A percentile compares a stretch with the other conserved stretches of the same genome.
These are phyloP conservation scores for Tetrapedia diversipes DNA, from an alignment of 2,888 invertebrate genomes.

Conservation along the genomic window DNA sequence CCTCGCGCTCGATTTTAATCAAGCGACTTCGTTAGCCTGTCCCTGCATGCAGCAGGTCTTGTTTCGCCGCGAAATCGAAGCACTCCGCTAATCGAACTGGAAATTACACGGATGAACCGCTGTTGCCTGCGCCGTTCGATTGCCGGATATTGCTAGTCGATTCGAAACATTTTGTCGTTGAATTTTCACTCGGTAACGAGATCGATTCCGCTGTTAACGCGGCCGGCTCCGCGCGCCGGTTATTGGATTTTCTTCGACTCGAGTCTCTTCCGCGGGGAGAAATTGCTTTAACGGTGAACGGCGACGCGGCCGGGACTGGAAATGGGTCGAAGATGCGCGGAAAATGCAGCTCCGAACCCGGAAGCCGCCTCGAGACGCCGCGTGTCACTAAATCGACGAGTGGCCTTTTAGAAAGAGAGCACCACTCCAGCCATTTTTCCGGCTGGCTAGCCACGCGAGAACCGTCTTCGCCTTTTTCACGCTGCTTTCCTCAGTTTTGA, in stretches of 20 bases:
- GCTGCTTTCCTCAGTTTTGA: not conserved
- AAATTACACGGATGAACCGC: slow-evolving; percentile 64
- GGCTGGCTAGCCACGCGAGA: slow-evolving; percentile 29
- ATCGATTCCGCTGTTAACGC: not conserved
- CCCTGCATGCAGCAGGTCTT: no score
- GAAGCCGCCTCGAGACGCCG: not conserved
- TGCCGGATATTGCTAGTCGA: slow-evolving; percentile 66
- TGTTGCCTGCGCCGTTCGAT: slow-evolving; percentile 31
- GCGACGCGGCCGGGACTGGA: not conserved
- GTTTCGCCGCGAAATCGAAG: slow-evolving; percentile 35
- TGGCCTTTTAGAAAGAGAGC: slow-evolving; percentile 47
- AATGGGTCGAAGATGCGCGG: slow-evolving; percentile 16
- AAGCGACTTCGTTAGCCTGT: no score
- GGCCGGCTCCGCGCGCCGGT: not conserved
- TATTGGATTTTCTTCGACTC: not conserved
- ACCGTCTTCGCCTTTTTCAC: not conserved
- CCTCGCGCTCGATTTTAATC: slow-evolving; percentile 70
- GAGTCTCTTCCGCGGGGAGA: not conserved
- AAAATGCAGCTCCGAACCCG: not conserved
- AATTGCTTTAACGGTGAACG: no score
- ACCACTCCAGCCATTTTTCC: slow-evolving; percentile 46
- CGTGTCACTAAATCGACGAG: slow-evolving; percentile 49
- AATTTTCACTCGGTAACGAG: slow-evolving; percentile 21
- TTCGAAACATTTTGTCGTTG: slow-evolving; percentile 50
- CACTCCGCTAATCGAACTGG: slow-evolving; percentile 64